Base-by-base conservation (phyloP, 2,888 invertebrate genomes). In the Lepas anatifera region DNA sequence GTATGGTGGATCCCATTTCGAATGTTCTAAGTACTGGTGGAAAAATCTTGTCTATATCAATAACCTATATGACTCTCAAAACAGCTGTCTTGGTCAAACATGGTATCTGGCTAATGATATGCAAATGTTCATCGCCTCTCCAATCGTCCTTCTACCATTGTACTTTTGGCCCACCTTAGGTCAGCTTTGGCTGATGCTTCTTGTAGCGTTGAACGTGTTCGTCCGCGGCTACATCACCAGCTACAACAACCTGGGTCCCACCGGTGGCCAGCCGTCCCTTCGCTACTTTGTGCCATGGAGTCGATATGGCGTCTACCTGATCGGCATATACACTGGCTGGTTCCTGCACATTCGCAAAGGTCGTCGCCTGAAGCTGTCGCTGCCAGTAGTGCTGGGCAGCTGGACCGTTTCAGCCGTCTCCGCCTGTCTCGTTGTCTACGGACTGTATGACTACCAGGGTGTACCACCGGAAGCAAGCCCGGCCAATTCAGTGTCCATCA, bases 101-200 rank as follows among this genome's bases (percentile, higher is more conserved):
- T 72, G 72, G 72, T 72, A 72, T 37, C 37, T 71, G 41, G 41
- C 68, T 13, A 39, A 64, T 64, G 72, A 72, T 46, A 70, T 72
- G 70, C 70, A 71, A 46, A 52, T 72, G 66, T 71, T 48, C 25
- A n/a, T 71, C 16, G 27, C 69, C 1, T 67, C 72, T 22, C 71
- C 71, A 8, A 37, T 72, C 3, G 37, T 66, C 25, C 39, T 66
- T 3, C n/a, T 41, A 16, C 39, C 66, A 8, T 39, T 66, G 11
- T 37, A 25, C 18, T 67, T 70, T 10, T 68, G 64, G 11, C 70
- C 70, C 13, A 63, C 64, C 16, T 3, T 66, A 1, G 66, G 66
- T 22, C 58, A 58, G 29, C 25, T 69, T 22, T 69, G 71, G 71
- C n/a, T 67, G 11, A 63, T 35, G 7, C 11, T 43, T 4, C 41